Conservation (phyloP, 2,888 invertebrate genomes). For the Acronicta alni region DNA sequence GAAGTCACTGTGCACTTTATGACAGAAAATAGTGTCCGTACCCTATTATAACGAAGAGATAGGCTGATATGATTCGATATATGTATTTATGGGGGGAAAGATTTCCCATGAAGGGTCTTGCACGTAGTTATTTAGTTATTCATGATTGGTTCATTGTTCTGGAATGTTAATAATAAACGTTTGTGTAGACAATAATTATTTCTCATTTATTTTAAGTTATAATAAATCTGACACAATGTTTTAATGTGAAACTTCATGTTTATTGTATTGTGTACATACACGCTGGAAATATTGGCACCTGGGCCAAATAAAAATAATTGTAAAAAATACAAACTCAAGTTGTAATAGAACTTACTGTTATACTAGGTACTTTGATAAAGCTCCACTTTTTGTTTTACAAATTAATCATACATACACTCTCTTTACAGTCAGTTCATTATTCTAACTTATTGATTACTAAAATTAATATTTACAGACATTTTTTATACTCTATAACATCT, state of each 20-base stretch:
- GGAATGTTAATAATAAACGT: constrained; percentile 54
- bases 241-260: constrained; percentile 73
- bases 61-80: no score
- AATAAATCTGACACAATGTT: constrained; percentile 85
- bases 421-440: constrained; percentile 85
- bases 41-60: no score
- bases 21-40: no score
- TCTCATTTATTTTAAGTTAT: constrained; percentile 85
- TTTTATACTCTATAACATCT: constrained; percentile 83
- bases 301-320: constrained; percentile 84
- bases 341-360: constrained; percentile 82
- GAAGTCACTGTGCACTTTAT: no score
- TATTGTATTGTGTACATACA: constrained; percentile 77
- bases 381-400: constrained; percentile 89
- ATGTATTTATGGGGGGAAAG: no score
- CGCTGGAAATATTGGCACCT: constrained; percentile 79
- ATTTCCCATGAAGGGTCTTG: no score
- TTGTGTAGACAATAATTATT: constrained; percentile 72
- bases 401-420: constrained; percentile 88
- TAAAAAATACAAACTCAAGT: constrained; percentile 88
- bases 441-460: constrained; percentile 66
- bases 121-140: no score
- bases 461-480: constrained; percentile 84
- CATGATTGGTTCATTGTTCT: not conserved
- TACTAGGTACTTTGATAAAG: constrained; percentile 89